Conservation (phyloP, 2,113 vertebrate genomes). For the Coturnix japonica region DNA sequence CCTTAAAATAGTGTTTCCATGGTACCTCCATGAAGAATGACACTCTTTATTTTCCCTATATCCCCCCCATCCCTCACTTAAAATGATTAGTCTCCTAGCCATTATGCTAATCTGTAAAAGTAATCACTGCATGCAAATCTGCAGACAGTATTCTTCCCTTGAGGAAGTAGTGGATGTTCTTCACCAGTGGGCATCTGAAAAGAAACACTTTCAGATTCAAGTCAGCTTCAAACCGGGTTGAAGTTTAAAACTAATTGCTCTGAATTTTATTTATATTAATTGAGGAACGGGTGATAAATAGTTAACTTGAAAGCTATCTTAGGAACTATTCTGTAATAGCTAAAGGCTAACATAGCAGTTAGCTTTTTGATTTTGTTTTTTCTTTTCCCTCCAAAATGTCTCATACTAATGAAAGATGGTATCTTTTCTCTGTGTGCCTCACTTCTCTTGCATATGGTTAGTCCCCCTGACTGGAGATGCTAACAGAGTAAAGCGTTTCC, state of each 20-base stretch:
- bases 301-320: neutral
- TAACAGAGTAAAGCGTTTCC: neutral
- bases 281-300: conserved; percentile 1
- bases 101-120: neutral
- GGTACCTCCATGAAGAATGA: neutral
- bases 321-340: conserved; percentile 8
- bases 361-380: neutral
- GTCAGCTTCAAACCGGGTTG: neutral
- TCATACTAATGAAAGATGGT: neutral
- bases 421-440: neutral
- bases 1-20: neutral
- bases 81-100: neutral
- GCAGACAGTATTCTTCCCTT: neutral
- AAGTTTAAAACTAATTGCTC: neutral
- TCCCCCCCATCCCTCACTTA: neutral
- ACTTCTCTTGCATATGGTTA: neutral
- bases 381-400: neutral
- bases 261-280: conserved; percentile 46
- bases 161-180: neutral
- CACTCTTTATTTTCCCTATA: neutral
- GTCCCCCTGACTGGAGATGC: neutral
- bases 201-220: neutral
- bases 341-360: neutral
- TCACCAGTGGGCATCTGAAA: neutral
- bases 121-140: neutral